Percentiles rank a stretch among this genome's conserved stretches.
Evolutionary conservation across 2,797 vertebrate species (phyloP).

Genomic region (Liasis olivaceus): DNA sequence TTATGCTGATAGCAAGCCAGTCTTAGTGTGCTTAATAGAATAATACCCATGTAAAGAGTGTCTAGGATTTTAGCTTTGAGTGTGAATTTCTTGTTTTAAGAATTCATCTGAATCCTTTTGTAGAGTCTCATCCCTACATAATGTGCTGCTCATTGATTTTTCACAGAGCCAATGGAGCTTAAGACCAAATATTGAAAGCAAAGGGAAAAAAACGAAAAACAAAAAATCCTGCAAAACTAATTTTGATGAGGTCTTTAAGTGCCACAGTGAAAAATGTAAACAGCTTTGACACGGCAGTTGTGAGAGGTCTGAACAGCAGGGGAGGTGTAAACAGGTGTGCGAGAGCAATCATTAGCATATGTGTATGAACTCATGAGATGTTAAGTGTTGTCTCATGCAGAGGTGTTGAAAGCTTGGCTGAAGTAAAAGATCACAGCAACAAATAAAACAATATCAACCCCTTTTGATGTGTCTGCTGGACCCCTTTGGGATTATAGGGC

Average conservation of each 20-base stretch:
- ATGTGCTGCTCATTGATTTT: neutral
- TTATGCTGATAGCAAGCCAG: neutral
- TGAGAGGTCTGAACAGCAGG: slow-evolving; percentile 59
- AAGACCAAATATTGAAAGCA: neutral
- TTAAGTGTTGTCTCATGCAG: slow-evolving; percentile 61
- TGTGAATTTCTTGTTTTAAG: neutral
- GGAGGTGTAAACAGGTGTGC: slow-evolving; percentile 67
- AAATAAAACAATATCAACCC: neutral
- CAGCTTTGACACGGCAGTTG: slow-evolving; percentile 15
- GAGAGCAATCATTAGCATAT: slow-evolving; percentile 65
- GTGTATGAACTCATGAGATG: slow-evolving; percentile 54
- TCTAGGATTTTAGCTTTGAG: neutral
- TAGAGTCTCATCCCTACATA: neutral
- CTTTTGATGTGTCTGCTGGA: neutral
- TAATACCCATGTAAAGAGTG: neutral
- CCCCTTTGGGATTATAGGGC: neutral
- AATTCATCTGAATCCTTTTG: neutral
- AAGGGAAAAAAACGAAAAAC: accelerated
- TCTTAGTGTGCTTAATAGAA: neutral
- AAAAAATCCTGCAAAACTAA: neutral
- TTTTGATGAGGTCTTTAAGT: slow-evolving; percentile 12
- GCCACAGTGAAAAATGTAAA: neutral
- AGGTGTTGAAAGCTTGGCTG: slow-evolving; percentile 65
- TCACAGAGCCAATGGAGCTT: neutral
- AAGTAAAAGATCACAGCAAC: slow-evolving; percentile 29